Conservation (phyloP, 2,113 vertebrate species). For the Steatornis caripensis region DNA sequence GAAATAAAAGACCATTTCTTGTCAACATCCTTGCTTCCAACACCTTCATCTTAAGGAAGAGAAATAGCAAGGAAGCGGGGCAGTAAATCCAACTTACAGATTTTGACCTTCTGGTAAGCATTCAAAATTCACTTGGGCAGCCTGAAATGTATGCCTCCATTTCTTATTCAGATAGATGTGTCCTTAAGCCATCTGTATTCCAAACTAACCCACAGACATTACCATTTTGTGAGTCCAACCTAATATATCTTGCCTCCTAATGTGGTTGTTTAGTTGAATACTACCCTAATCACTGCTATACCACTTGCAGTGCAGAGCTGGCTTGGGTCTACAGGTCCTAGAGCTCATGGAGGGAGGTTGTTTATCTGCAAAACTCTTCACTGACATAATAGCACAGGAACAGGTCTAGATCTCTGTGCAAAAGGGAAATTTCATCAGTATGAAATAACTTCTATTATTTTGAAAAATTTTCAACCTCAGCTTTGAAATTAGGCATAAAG, state of each 20-base stretch:
- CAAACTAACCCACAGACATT: not conserved
- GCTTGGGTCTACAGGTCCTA: not conserved
- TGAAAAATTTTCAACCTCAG: not conserved
- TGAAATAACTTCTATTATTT: not conserved
- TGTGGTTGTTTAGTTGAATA: not conserved
- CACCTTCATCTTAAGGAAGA: not conserved
- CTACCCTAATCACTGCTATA: not conserved
- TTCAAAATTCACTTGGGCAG: not conserved
- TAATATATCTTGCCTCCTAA: not conserved
- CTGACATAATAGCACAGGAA: not conserved
- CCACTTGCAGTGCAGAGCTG: not conserved
- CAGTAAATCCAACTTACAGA: not conserved
- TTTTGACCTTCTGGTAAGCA: not conserved
- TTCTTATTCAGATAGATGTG: not conserved
- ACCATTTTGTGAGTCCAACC: not conserved
- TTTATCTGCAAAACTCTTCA: not conserved
- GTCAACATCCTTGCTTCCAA: rapidly evolving
- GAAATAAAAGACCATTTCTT: not conserved
- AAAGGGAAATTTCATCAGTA: not conserved
- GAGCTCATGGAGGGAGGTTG: rapidly evolving
- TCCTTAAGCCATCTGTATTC: not conserved
- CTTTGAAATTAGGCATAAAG: not conserved
- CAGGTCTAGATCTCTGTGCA: not conserved
- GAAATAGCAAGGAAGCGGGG: not conserved
- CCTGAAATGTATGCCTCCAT: not conserved